phyloP scores from a whole-genome alignment of 2,113 vertebrate species.

The Argyrosomus japonicus region DNA sequence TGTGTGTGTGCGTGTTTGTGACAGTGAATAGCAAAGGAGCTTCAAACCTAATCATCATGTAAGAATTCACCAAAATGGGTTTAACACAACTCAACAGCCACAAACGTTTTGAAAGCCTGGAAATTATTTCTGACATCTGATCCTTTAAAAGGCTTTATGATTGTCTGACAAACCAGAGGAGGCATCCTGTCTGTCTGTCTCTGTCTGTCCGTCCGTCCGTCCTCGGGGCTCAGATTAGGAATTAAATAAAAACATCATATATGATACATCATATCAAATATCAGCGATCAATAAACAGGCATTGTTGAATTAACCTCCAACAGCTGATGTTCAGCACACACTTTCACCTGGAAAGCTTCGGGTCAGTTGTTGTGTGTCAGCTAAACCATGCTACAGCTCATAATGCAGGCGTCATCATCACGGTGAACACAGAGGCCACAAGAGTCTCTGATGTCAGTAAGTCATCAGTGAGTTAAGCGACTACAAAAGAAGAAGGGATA shows the following conservation, averaged over 20 bases:
- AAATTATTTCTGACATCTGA: conserved; percentile 49
- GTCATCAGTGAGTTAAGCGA: not conserved
- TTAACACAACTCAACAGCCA: conserved; percentile 4
- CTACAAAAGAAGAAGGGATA: no score
- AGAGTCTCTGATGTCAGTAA: not conserved
- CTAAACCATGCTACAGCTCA: not conserved
- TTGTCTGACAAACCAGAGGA: conserved; percentile 27
- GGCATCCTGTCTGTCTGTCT: conserved; percentile 13
- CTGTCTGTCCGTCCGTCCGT: no score
- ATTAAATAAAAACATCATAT: not conserved
- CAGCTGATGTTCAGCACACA: not conserved
- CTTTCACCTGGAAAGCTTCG: not conserved
- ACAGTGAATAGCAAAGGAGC: not conserved
- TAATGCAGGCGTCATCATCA: no score
- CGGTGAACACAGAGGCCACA: not conserved
- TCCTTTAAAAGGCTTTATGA: conserved; percentile 46
- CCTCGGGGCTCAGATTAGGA: not conserved
- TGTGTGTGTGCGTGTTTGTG: not conserved
- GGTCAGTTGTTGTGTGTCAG: not conserved
- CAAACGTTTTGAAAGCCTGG: conserved; percentile 24
- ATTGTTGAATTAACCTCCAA: not conserved
- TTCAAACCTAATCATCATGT: conserved; percentile 6
- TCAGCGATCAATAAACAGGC: not conserved
- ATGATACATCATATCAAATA: not conserved
- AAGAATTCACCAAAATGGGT: not conserved